Evolutionary conservation across 2,888 invertebrate genomes (phyloP), one percentile per base, ranked within the genome.

Genomic region (Fissipunctia ypsillon): DNA sequence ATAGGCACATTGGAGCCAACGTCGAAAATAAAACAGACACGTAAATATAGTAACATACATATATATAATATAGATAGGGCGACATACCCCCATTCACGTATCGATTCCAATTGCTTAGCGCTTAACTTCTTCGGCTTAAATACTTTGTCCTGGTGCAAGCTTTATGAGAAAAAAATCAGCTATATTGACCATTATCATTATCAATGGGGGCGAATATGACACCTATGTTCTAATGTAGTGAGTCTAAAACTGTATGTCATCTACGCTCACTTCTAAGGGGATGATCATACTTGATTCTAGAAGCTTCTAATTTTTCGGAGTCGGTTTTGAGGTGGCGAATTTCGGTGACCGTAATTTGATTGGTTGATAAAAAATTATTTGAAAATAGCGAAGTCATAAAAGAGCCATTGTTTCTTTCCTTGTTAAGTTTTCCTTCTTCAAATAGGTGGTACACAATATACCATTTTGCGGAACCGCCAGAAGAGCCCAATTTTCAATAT

Each of bases 71-170:
- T 84, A 81, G 60, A 73, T 76, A 85, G 89, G 90, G 89, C 88
- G 78, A 95, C 95, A 93, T 97, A 99, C 99, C 99, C 99, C 95
- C 97, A 97, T 94, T 98, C 98, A 91, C 98, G 97, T 87, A 99
- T 97, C 88, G 98, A 98, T 93, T 98, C 98, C 91, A 99, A 97
- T 93, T 99, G 99, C 93, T 98, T 98, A 91, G 97, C 97, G 88
- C 97, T 98, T 87, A 99, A 97, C 90, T 97, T 97, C 91, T 98
- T 97, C 75, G 98, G 98, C 93, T 98, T 93, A 94, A 93, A 94
- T 84, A 91, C 85, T 90, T 85, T 93, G 88, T 95, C 95, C 95
- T 93, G 94, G 92, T 92, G 95, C 89, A 92, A 92, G 95, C 95
- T 95, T 94, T 90, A 88, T 89, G 88, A 91, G 90, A 91, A 92